Evolutionary conservation across 2,113 vertebrate species (phyloP).

Genomic region (Agelaius phoeniceus): DNA sequence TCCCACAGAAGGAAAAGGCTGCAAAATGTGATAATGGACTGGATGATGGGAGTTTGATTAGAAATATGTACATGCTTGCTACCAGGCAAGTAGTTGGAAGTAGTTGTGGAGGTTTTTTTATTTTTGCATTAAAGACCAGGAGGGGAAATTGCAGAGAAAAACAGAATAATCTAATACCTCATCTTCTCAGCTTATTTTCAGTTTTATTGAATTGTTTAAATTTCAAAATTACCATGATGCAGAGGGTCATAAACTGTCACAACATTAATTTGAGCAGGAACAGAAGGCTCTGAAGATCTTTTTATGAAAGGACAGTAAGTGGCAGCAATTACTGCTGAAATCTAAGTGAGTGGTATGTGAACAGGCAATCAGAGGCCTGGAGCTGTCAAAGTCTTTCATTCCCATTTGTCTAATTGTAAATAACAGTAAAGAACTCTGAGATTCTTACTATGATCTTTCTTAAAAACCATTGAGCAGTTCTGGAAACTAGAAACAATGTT

Average conservation of each 20-base stretch:
- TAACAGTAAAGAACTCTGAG: neutral
- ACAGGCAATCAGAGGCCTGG: neutral
- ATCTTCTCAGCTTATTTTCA: neutral
- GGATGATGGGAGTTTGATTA: neutral
- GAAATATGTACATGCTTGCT: neutral
- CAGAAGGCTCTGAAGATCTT: neutral
- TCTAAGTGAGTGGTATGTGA: neutral
- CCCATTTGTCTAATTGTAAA: neutral
- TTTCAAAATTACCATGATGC: neutral
- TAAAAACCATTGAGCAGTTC: neutral
- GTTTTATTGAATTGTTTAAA: neutral
- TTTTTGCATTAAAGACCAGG: neutral
- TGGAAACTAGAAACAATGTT: neutral
- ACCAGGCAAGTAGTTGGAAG: neutral
- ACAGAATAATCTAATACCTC: neutral
- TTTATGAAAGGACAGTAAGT: neutral
- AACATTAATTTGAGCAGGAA: neutral
- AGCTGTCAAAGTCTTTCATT: neutral
- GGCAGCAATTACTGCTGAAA: neutral
- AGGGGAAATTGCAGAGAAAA: neutral
- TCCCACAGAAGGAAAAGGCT: neutral
- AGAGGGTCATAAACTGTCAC: neutral
- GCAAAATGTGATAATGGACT: neutral
- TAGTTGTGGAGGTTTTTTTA: neutral
- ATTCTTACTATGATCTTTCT: neutral